A percentile compares a stretch with the other conserved stretches of the same genome.
phyloP scores from a whole-genome alignment of 1,140 invertebrate genomes.

The Pseudomyrmex sp. region DNA sequence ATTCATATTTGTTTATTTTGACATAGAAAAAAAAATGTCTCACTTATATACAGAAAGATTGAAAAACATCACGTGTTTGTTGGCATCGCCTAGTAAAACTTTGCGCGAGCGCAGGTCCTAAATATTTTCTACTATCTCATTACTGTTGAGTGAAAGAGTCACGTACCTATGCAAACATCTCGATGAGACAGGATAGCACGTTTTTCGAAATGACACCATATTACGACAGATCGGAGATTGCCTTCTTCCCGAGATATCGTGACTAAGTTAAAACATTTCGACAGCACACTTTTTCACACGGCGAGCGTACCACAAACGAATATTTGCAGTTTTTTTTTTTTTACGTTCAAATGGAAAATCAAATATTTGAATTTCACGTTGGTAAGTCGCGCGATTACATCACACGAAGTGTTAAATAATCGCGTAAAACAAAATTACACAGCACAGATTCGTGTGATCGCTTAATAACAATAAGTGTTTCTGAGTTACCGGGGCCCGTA shows the following conservation, averaged over 20 bases:
- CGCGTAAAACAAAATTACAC: background rate
- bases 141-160: background rate
- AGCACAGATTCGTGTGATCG: background rate
- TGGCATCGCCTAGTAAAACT: background rate
- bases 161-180: constrained; percentile 9
- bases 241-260: background rate
- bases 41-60: background rate
- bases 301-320: no score
- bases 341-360: background rate
- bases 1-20: no score
- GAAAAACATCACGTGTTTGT: background rate
- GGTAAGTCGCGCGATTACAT: background rate
- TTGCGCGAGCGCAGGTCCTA: background rate
- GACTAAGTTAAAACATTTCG: constrained; percentile 14
- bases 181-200: background rate
- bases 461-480: constrained; percentile 12
- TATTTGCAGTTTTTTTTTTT: background rate
- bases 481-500: background rate
- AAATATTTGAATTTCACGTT: constrained; percentile 3
- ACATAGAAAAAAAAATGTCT: no score
- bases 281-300: background rate
- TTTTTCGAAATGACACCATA: background rate
- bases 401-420: background rate
- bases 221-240: constrained; percentile 8
- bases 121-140: background rate